A percentile compares a stretch with the other conserved stretches of the same genome.
Evolutionary conservation across 2,113 vertebrate species (phyloP).

Genomic region (Potamarius usumacintae): DNA sequence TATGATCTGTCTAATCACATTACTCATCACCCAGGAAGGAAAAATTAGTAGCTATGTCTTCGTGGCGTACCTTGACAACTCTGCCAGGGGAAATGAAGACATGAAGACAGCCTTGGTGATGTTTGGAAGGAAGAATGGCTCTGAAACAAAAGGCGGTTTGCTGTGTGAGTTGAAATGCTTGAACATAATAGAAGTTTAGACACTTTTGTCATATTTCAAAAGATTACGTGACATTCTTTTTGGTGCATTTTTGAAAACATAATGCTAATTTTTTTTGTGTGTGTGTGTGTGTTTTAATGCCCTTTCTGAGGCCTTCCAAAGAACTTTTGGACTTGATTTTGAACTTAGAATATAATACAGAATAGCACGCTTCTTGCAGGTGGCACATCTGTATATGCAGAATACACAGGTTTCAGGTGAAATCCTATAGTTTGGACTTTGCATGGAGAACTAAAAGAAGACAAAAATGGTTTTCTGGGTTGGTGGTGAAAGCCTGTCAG

Average conservation of each 20-base stretch:
- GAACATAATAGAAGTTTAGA: slow-evolving; percentile 7
- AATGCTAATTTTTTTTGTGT: neutral
- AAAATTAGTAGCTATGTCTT: slow-evolving; percentile 51
- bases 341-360: neutral
- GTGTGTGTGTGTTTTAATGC: neutral
- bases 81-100: neutral
- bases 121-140: slow-evolving; percentile 22
- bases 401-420: slow-evolving; percentile 7
- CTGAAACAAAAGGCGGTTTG: slow-evolving; percentile 23
- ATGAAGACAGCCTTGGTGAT: slow-evolving; percentile 38
- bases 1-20: slow-evolving; percentile 52
- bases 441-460: slow-evolving; percentile 44
- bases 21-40: slow-evolving; percentile 46
- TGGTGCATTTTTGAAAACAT: neutral
- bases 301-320: neutral
- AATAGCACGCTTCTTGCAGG: neutral
- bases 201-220: slow-evolving; percentile 13
- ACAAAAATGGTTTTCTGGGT: slow-evolving; percentile 43
- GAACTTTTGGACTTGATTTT: neutral
- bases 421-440: slow-evolving; percentile 39
- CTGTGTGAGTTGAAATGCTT: slow-evolving; percentile 20
- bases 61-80: slow-evolving; percentile 25
- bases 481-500: slow-evolving; percentile 47
- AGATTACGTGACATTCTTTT: neutral
- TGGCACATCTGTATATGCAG: neutral